Base-by-base conservation (phyloP, 2,113 vertebrate species). In the Mustela lutreola region DNA sequence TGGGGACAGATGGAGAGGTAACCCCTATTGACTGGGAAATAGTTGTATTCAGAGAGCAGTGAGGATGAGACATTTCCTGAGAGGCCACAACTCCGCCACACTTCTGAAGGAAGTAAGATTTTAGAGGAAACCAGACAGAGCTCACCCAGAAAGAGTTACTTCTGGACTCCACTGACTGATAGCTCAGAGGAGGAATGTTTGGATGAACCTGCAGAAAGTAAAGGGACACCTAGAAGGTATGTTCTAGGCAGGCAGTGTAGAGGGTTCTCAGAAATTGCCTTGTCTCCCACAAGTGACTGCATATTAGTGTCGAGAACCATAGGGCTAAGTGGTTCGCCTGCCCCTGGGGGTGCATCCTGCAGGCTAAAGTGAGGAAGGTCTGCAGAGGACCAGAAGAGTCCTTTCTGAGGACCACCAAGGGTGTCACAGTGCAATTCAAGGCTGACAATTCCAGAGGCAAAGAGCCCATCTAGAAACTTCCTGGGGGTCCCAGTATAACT, bases 161-260 rank as follows among this genome's bases (percentile, higher is more conserved):
- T 98, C 89, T 96, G 89, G 95, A 18, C 45, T 79, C 94, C 86
- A 28, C 62, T 96, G 56, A 83, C 31, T 42, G 95, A 88, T 26
- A 91, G 42, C 71, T 98, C 86, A 81, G 92, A 97, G 96, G 84
- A 98, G 53, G 95, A 97, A 28, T n/a, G 28, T 81, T 33, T 56
- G 65, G 56, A 92, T 78, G 92, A 45, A 89, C 21, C 36, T 81
- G 42, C 6, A 76, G 36, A 80, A 62, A 81, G 16, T 42, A 60
- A 86, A 42, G 53, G 33, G 39, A 42, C 50, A 81, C 26, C 39
- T 26, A 33, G 31, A 76, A 36, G 56, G 50, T 5, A 2, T 31
- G 22, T 56, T 8, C n/a, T 84, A 4, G 80, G 31, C 2, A 60
- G 39, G n/a, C 33, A 90, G 16, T 21, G 0, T 26, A 80, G 92